These are phyloP conservation scores for Caenorhabditis zanzibari DNA, from an alignment of 2,888 invertebrate species.

Conservation along the genomic window DNA sequence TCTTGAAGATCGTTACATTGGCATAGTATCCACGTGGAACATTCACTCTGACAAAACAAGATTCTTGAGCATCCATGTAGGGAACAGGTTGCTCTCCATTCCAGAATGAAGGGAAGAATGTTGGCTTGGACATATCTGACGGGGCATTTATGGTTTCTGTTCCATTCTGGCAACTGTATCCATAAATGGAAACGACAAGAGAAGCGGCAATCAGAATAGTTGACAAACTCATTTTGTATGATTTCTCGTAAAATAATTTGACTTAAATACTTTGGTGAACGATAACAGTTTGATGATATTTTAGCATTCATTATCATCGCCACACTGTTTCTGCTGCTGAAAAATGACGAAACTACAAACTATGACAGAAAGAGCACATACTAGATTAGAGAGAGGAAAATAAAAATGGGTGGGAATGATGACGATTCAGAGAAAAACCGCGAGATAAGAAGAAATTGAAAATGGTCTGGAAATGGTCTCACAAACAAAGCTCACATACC, in stretches of 20 bases:
- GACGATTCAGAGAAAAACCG: not conserved
- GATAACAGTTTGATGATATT: not conserved
- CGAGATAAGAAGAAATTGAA: too few species aligned
- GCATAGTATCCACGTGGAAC: constrained; percentile 30
- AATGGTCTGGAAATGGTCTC: too few species aligned
- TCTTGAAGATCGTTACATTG: constrained; percentile 19
- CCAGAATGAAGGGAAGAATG: constrained; percentile 14
- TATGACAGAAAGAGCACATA: not conserved
- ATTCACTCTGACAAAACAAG: constrained; percentile 5
- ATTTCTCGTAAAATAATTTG: not conserved
- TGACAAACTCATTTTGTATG: constrained; percentile 23
- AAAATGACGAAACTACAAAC: constrained; percentile 24
- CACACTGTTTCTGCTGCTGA: not conserved
- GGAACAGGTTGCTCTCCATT: constrained; percentile 16
- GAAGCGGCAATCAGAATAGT: not conserved
- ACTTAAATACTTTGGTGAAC: not conserved
- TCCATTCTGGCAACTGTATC: constrained; percentile 11
- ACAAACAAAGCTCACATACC: too few species aligned
- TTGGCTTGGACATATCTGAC: constrained; percentile 19
- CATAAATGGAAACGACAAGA: constrained; percentile 4
- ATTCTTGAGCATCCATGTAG: not conserved
- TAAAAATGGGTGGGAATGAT: not conserved
- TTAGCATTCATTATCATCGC: not conserved
- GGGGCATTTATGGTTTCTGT: constrained; percentile 17
- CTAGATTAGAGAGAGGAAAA: not conserved